phyloP scores from a whole-genome alignment of 2,888 invertebrate species.

The Carcina quercana region DNA sequence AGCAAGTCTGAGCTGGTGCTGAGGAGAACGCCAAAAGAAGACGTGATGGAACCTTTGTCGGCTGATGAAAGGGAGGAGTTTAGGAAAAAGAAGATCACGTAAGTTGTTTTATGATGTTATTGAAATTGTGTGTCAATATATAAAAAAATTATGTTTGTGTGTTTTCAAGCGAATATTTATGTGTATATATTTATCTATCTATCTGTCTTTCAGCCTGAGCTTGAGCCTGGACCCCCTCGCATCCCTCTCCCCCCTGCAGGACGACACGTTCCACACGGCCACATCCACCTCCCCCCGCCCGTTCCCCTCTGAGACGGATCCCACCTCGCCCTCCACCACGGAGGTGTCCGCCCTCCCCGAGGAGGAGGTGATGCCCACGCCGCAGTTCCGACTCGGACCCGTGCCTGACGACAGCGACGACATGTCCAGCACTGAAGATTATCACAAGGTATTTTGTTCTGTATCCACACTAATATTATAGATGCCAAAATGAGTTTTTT shows the following conservation, averaged over 20 bases:
- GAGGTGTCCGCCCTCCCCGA: slow-evolving; percentile 15
- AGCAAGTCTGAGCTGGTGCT: slow-evolving; percentile 61
- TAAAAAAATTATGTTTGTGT: too few relatives aligned
- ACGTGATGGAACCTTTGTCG: slow-evolving; percentile 41
- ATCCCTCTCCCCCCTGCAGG: slow-evolving; percentile 63
- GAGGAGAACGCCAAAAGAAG: slow-evolving; percentile 35
- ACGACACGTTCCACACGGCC: slow-evolving; percentile 86
- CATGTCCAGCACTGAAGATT: slow-evolving; percentile 76
- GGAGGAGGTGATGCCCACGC: slow-evolving; percentile 7
- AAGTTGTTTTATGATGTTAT: too few relatives aligned
- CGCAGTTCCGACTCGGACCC: slow-evolving; percentile 48
- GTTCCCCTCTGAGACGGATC: slow-evolving; percentile 25
- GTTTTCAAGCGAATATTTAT: too few relatives aligned
- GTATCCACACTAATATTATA: too few relatives aligned
- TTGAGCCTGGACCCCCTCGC: slow-evolving; percentile 77
- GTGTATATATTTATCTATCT: too few relatives aligned
- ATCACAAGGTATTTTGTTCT: slow-evolving; percentile 50
- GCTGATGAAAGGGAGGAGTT: slow-evolving; percentile 54
- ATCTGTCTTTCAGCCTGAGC: slow-evolving; percentile 70
- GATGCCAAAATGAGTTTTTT: too few relatives aligned
- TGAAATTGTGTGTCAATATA: too few relatives aligned
- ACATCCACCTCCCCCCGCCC: slow-evolving; percentile 46
- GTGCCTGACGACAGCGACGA: slow-evolving; percentile 75
- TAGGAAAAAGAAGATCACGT: slow-evolving; percentile 51
- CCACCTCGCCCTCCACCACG: slow-evolving; percentile 25